Base-by-base conservation (phyloP, 2,888 invertebrate genomes). In the Nectonema munidae region DNA sequence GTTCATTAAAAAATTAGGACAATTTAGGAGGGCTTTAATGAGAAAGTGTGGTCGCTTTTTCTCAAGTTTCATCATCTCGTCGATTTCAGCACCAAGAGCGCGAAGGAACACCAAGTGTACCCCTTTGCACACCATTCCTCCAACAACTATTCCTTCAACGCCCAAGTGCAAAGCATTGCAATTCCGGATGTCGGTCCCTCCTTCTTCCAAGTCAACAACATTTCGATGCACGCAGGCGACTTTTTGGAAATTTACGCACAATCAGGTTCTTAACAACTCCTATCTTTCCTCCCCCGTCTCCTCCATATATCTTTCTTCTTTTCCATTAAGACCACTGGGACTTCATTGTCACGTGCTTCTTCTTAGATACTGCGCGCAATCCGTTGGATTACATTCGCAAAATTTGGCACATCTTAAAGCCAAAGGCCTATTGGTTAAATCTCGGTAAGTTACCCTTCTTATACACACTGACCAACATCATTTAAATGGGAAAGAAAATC, bases 301-400 rank as follows among this genome's bases (percentile, higher is more conserved):
- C n/a, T n/a, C n/a, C n/a, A n/a, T n/a, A n/a, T n/a, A 34, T 33
- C 19, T 19, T 18, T 39, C 40, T 29, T 19, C 19, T 44, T 46
- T 48, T 3, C 50, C 67, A 67, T 64, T 49, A 58, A 30, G 65
- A 69, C 43, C 63, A 67, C 37, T 83, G 81, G 72, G 68, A 81
- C 49, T 79, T 76, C 51, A 68, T 99, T 0, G 74, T 76, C 1
- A 81, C 86, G 0, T 83, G 86, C 46, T 95, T 95, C 59, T 99
- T 95, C 55, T 74, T 95, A 40, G 95, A 99, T 57, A 95, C 95
- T 49, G 86, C 86, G 1, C 73, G 75, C 42, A 95, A 95, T 54
- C 69, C 89, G 14, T 70, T 86, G 3, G 71, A 73, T 49, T 89
- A 86, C 50, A 69, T 95, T 21, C 79, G 86, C 59, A 67, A 71